Percentiles rank a stretch among this genome's conserved stretches.
Evolutionary conservation across 2,888 invertebrate species (phyloP).

Genomic region (Perithous albicinctus): DNA sequence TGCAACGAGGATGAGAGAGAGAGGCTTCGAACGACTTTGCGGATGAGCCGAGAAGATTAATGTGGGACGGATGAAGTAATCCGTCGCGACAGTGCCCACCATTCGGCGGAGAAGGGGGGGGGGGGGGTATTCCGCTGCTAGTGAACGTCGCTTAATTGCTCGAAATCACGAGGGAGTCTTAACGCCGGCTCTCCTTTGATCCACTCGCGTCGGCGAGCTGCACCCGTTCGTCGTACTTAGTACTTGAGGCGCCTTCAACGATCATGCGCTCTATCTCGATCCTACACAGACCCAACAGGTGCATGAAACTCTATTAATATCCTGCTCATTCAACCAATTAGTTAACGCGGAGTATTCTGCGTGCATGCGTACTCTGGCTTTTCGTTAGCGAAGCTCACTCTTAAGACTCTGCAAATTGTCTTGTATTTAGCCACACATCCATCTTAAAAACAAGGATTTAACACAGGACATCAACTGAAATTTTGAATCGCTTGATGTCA

Average conservation of each 20-base stretch:
- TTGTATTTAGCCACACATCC: neutral
- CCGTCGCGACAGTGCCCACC: conserved; percentile 71
- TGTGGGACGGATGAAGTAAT: conserved; percentile 78
- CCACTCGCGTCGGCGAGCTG: conserved; percentile 55
- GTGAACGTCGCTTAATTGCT: conserved; percentile 78
- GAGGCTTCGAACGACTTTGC: conserved; percentile 65
- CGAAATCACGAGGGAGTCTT: conserved; percentile 75
- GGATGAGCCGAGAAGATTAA: conserved; percentile 79
- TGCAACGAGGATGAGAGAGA: conserved; percentile 32
- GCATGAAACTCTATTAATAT: conserved; percentile 58
- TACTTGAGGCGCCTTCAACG: conserved; percentile 58
- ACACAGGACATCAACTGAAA: neutral
- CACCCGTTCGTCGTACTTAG: conserved; percentile 51
- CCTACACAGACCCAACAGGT: conserved; percentile 59
- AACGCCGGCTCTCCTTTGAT: conserved; percentile 64
- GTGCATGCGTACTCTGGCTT: neutral
- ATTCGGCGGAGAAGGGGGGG: too few species aligned
- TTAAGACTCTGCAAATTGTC: neutral
- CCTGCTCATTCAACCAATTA: conserved; percentile 34
- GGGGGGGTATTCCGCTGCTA: conserved; percentile 44
- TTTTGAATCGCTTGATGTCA: too few species aligned
- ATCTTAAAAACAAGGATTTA: neutral
- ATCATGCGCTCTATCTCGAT: conserved; percentile 43
- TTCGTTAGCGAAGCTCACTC: neutral
- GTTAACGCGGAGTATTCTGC: conserved; percentile 8